These are phyloP conservation scores for Anolis apletophallus DNA, from an alignment of 2,797 vertebrate genomes.

Conservation along the genomic window DNA sequence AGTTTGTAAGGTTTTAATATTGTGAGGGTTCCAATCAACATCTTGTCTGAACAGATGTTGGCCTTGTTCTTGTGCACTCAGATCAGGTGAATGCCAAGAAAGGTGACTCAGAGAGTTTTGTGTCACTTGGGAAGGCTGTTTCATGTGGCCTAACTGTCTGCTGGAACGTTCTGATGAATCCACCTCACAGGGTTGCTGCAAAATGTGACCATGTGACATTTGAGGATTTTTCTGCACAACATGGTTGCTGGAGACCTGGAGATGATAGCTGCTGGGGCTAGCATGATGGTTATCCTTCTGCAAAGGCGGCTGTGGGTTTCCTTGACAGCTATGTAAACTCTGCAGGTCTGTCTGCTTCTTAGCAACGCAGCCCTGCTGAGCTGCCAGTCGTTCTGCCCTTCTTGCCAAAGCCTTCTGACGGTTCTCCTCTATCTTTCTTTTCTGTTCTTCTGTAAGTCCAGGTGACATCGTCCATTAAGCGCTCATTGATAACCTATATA, in stretches of 20 bases:
- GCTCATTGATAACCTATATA: not conserved
- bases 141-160: slow-evolving; percentile 36
- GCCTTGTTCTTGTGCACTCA: slow-evolving; percentile 35
- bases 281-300: slow-evolving; percentile 36
- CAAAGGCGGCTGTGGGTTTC: slow-evolving; percentile 14
- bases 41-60: slow-evolving; percentile 29
- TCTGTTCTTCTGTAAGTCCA: slow-evolving; percentile 89
- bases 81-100: slow-evolving; percentile 22
- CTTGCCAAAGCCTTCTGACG: slow-evolving; percentile 88
- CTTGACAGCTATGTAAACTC: not conserved
- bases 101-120: slow-evolving; percentile 37
- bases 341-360: slow-evolving; percentile 26
- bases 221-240: slow-evolving; percentile 39
- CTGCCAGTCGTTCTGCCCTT: slow-evolving; percentile 88
- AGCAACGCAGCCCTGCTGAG: slow-evolving; percentile 21
- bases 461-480: slow-evolving; percentile 83
- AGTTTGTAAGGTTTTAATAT: slow-evolving; percentile 45
- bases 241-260: slow-evolving; percentile 9
- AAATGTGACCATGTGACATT: slow-evolving; percentile 46
- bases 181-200: slow-evolving; percentile 34
- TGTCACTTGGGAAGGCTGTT: not conserved
- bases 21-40: rapidly evolving
- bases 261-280: slow-evolving; percentile 13
- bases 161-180: not conserved
- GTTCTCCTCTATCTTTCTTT: slow-evolving; percentile 92